phyloP scores from a whole-genome alignment of 2,797 vertebrate species.

The Hoplostethus mediterraneus region DNA sequence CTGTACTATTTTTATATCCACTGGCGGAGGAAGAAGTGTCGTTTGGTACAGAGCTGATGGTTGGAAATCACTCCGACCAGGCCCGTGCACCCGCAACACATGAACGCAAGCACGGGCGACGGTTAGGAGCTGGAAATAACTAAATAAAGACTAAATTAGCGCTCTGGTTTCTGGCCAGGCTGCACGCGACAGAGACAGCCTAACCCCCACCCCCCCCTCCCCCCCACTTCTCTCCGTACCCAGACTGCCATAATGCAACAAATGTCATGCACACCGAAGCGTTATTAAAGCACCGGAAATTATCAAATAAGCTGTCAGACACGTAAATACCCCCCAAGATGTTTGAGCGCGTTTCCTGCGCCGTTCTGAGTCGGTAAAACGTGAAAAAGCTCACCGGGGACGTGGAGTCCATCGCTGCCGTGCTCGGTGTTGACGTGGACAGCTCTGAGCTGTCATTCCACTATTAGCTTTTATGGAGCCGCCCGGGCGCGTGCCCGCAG shows the following conservation, averaged over 20 bases:
- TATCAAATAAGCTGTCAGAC: not conserved
- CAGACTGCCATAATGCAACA: constrained; percentile 60
- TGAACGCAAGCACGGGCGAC: no score
- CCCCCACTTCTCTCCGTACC: not conserved
- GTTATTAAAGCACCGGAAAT: not conserved
- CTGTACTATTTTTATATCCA: constrained; percentile 15
- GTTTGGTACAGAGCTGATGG: not conserved
- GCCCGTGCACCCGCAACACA: not conserved
- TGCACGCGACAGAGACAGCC: not conserved
- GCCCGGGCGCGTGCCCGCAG: constrained; percentile 59
- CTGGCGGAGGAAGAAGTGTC: not conserved
- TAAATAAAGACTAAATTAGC: constrained; percentile 1
- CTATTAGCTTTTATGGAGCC: constrained; percentile 30
- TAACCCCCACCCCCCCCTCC: not conserved
- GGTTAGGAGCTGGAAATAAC: not conserved
- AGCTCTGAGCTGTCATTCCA: constrained; percentile 86
- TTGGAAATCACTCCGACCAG: not conserved
- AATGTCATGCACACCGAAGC: constrained; percentile 40
- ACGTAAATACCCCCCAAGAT: no score
- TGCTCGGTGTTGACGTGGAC: constrained; percentile 88
- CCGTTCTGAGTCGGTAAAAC: no score
- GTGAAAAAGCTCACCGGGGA: constrained; percentile 79
- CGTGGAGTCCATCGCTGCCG: constrained; percentile 82
- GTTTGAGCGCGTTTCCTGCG: no score
- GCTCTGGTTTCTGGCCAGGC: constrained; percentile 12